These are phyloP conservation scores for Pyrrhosoma nymphula DNA, from an alignment of 2,888 invertebrate genomes.

Conservation along the genomic window DNA sequence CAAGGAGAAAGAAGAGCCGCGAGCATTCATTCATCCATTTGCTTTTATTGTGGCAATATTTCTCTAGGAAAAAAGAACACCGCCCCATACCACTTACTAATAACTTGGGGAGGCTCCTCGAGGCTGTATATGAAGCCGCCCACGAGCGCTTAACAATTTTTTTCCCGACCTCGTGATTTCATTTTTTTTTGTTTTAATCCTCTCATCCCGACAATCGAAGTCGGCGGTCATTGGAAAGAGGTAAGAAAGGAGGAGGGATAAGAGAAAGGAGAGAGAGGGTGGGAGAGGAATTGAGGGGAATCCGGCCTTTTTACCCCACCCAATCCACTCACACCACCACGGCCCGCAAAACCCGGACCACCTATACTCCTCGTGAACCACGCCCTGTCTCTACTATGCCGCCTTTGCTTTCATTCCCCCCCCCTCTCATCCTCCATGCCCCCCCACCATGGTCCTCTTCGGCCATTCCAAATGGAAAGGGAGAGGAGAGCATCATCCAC, in stretches of 20 bases:
- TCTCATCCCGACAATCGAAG: neutral
- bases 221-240: neutral
- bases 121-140: neutral
- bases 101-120: neutral
- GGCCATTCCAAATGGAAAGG: neutral
- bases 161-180: neutral
- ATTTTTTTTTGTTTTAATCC: neutral
- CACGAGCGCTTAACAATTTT: neutral
- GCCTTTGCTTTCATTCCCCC: neutral
- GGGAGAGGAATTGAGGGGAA: neutral
- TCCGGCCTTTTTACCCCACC: neutral
- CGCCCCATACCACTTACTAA: constrained; percentile 7
- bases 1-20: neutral
- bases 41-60: neutral
- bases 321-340: neutral
- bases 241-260: neutral
- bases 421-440: neutral
- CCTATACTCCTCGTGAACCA: neutral
- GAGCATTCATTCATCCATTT: neutral
- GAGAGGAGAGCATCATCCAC: neutral
- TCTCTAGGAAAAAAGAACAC: constrained; percentile 1
- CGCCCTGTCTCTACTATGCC: neutral
- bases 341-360: neutral
- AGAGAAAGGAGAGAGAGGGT: neutral
- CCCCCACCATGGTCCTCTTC: neutral